Evolutionary conservation across 2,113 vertebrate genomes (phyloP), one percentile per base, ranked within the genome.

Genomic region (Plectropomus leopardus): DNA sequence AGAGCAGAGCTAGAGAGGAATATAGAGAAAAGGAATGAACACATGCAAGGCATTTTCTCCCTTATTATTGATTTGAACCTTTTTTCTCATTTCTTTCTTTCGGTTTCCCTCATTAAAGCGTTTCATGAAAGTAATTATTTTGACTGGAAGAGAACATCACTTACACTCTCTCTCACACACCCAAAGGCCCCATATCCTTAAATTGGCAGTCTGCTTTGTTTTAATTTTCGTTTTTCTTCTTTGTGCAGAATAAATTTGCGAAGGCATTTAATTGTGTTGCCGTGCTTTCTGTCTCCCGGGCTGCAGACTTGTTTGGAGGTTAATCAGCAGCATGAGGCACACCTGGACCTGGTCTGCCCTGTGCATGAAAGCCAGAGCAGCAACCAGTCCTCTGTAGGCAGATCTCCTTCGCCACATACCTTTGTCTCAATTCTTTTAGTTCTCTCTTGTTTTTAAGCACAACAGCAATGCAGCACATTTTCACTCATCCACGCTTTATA

Each of bases 1-100:
- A 99, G 88, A 99, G 97, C 79, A 99, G 97, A 90, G 98, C 98
- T 98, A 13, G 34, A 50, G 21, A 42, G 44, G 16, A 92, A 72
- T 19, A 75, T 16, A 3, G 64, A n/a, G 75, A 30, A 48, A 28
- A 59, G 69, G 36, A 19, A 28, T n/a, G 50, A 40, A 44, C 7
- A 44, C 36, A 47, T 5, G 11, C 36, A 11, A 2, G 44, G 4
- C 16, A 47, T 17, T 47, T 19, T 7, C 6, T 45, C 17, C 44
- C 6, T 17, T 47, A 4, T 47, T 6, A 11, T 34, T 24, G 7
- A 7, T 51, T 55, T 32, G 1, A 21, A 54, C 24, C 69, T 36
- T 17, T 45, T 30, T n/a, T 23, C 17, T 71, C 24, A 55, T 44
- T 14, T 44, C 54, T n/a, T 45, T 55, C 4, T 68, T 65, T 30